A percentile compares a stretch with the other conserved stretches of the same genome.
Conservation (phyloP, 1,140 invertebrate species). For the Coelopa frigida region DNA sequence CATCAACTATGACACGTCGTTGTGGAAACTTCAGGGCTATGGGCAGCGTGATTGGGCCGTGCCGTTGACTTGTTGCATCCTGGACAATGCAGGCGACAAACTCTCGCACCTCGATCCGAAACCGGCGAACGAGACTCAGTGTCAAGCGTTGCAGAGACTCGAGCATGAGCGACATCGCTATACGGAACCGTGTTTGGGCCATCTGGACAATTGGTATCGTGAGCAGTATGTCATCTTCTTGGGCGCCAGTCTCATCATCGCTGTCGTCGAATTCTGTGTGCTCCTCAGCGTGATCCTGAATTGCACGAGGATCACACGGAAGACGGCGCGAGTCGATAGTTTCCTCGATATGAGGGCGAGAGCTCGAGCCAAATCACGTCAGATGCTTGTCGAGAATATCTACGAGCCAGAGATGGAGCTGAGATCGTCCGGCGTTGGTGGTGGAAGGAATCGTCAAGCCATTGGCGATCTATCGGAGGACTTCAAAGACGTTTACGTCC, state of each 20-base stretch:
- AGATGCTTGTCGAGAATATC: slow-evolving; percentile 33
- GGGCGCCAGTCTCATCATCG: slow-evolving; percentile 55
- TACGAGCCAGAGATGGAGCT: slow-evolving; percentile 34
- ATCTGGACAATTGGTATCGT: slow-evolving; percentile 69
- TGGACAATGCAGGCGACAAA: slow-evolving; percentile 53
- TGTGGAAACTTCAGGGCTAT: slow-evolving; percentile 68
- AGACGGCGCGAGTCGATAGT: slow-evolving; percentile 14
- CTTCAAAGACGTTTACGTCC: slow-evolving; percentile 35
- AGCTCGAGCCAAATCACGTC: slow-evolving; percentile 21
- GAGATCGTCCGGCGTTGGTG: slow-evolving; percentile 3
- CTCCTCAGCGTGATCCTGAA: slow-evolving; percentile 61
- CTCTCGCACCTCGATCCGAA: slow-evolving; percentile 67
- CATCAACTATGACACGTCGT: slow-evolving; percentile 72
- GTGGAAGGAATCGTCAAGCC: slow-evolving; percentile 14
- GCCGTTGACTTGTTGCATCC: slow-evolving; percentile 70
- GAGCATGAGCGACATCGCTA: slow-evolving; percentile 57
- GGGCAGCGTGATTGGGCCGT: slow-evolving; percentile 64
- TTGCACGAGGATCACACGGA: slow-evolving; percentile 52
- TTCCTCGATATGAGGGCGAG: background rate
- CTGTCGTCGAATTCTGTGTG: slow-evolving; percentile 61
- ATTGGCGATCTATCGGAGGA: slow-evolving; percentile 20
- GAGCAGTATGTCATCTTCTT: slow-evolving; percentile 68
- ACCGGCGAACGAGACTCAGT: slow-evolving; percentile 61
- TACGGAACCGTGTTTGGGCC: slow-evolving; percentile 59
- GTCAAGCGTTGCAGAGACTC: slow-evolving; percentile 59